Base-by-base conservation (phyloP, 2,888 invertebrate species). In the Sinopyrophorus schimmeli region DNA sequence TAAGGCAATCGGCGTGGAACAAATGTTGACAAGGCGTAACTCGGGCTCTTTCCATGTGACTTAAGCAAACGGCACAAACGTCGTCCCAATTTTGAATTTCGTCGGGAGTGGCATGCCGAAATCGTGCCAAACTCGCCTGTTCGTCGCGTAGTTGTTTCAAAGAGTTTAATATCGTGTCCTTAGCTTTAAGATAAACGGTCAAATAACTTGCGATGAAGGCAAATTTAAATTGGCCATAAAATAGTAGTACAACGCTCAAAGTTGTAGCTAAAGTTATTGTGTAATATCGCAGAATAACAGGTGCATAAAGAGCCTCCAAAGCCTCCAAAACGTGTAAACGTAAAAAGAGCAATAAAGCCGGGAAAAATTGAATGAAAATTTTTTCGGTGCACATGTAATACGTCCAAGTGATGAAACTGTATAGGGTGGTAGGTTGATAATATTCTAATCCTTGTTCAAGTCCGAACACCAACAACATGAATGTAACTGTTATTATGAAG, bases 21-120 rank as follows among this genome's bases (percentile, higher is more conserved):
- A 86, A 79, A 67, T 89, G 89, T 35, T 86, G 85, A 65, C 89
- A 89, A 0, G 88, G 88, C 0, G 89, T 89, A 5, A 88, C 81
- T 23, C 88, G 76, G 0, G 89, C 89, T 4, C 82, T 79, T 38
- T 75, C 75, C 87, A 89, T 87, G 1, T 74, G 67, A 53, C 80
- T 83, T 21, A 89, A 76, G 62, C 89, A 89, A 2, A 89, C 86
- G 0, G 88, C 86, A 67, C 89, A 89, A 0, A 89, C 86, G 60
- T 89, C 89, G 61, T 89, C 87, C 47, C 84, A 79, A 27, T 79
- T 79, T 6, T 77, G 75, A 23, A 89, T 77, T 64, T 89, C 89
- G 5, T 82, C 81, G 0, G 67, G 46, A 2, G 83, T 82, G 12
- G 88, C 89, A 5, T 78, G 76, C 26, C 85, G 73, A 60, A 84